These are phyloP conservation scores for Arion vulgaris DNA, from an alignment of 1,140 invertebrate species.

Conservation along the genomic window DNA sequence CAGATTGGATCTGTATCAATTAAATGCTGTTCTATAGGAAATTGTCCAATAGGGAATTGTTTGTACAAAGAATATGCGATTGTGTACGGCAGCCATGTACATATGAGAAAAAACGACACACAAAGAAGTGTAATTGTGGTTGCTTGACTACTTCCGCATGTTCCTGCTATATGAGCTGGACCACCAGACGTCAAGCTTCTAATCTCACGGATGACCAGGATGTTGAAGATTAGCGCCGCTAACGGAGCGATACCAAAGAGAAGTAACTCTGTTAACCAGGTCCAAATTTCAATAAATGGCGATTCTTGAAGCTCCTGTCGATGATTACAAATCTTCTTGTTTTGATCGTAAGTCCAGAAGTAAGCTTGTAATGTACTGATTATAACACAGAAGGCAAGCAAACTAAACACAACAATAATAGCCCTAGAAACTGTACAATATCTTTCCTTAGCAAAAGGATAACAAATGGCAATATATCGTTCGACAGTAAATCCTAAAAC, in stretches of 20 bases:
- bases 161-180: slow-evolving; percentile 43
- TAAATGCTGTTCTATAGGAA: slow-evolving; percentile 28
- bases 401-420: slow-evolving; percentile 76
- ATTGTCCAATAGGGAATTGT: slow-evolving; percentile 50
- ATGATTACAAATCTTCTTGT: slow-evolving; percentile 51
- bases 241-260: slow-evolving; percentile 65
- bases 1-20: slow-evolving; percentile 55
- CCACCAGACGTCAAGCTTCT: slow-evolving; percentile 54
- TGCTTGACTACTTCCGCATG: slow-evolving; percentile 46
- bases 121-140: slow-evolving; percentile 67
- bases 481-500: slow-evolving; percentile 90
- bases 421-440: slow-evolving; percentile 86
- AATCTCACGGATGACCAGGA: slow-evolving; percentile 67
- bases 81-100: slow-evolving; percentile 68
- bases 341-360: slow-evolving; percentile 63
- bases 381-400: slow-evolving; percentile 50
- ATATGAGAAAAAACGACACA: slow-evolving; percentile 71
- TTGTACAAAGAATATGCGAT: slow-evolving; percentile 62
- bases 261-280: slow-evolving; percentile 64
- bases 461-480: slow-evolving; percentile 95
- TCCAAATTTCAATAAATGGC: slow-evolving; percentile 60
- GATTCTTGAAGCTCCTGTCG: slow-evolving; percentile 38
- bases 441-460: slow-evolving; percentile 85
- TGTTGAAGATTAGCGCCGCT: slow-evolving; percentile 65
- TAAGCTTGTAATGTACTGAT: slow-evolving; percentile 66